Base-by-base conservation (phyloP, 2,113 vertebrate species). In the Bufo bufo region DNA sequence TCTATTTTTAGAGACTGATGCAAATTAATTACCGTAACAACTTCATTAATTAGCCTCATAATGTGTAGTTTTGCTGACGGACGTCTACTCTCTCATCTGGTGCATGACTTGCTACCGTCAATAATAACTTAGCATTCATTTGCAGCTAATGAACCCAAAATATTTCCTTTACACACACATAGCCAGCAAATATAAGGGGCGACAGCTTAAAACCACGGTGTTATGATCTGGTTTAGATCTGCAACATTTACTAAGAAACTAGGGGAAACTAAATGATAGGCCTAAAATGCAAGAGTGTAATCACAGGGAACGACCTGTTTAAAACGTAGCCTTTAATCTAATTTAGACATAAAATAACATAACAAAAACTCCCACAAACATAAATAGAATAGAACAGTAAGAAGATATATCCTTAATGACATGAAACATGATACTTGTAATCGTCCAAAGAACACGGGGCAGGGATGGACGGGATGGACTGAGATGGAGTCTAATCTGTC, bases 31-130 rank as follows among this genome's bases (percentile, higher is more conserved):
- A 87, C 72, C 6, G 49, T 87, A 87, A 86, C 77, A 81, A 80
- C 63, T 71, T 72, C 50, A 87, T 81, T 87, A 81, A 87, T 87
- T 87, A 87, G 77, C 49, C 50, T 87, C 86, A 87, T 87, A 87
- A 81, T 72, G 50, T 71, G 63, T 11, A 72, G 50, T 87, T 81
- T 82, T 87, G 77, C 77, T 81, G 77, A 82, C 33, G 8, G 72
- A 74, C 19, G 13, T 59, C 63, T 72, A 74, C 74, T 81, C 43
- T 65, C 65, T 75, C 61, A 87, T 82, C 54, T n/a, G 2, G 11
- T 43, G 84, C 56, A 14, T 47, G 23, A 45, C 16, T 81, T 19
- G 16, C 78, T 71, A 50, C 49, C 4, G 50, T 74, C 83, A 72
- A 43, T 85, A 72, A 52, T 33, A 74, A 84, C 47, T 58, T 84